phyloP scores from a whole-genome alignment of 2,113 vertebrate genomes.

The Zapus hudsonius region DNA sequence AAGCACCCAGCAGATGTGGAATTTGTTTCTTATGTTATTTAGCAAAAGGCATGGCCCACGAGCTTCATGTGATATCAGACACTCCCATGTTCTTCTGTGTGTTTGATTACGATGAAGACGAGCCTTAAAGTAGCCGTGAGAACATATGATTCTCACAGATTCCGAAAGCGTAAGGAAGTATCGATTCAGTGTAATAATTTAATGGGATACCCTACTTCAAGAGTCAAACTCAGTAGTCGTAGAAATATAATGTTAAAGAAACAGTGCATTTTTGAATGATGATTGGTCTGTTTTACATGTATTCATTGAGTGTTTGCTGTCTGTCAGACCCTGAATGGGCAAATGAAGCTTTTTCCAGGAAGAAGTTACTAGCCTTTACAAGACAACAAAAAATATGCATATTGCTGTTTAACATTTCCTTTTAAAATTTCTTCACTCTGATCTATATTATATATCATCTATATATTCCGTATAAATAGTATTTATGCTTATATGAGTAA shows the following conservation, averaged over 20 bases:
- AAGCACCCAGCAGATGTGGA: not conserved
- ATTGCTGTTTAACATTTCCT: not conserved
- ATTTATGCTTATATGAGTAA: not conserved
- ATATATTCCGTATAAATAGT: not conserved
- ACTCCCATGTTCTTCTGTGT: not conserved
- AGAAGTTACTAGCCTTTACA: not conserved
- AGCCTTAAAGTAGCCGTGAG: not conserved
- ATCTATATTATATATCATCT: not conserved
- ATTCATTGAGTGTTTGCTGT: not conserved
- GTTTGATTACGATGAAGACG: not conserved
- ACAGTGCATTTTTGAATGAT: not conserved
- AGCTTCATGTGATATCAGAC: not conserved
- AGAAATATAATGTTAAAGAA: conserved; percentile 8
- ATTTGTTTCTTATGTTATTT: not conserved
- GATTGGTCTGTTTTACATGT: not conserved
- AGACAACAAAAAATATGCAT: not conserved
- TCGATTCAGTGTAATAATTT: not conserved
- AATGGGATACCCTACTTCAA: not conserved
- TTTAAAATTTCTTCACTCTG: not conserved
- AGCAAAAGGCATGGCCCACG: not conserved
- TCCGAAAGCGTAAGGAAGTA: not conserved
- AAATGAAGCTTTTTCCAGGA: not conserved
- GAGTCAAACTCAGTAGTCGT: not conserved
- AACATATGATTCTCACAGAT: not conserved
- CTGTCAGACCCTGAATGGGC: not conserved